These are phyloP conservation scores for Epizoanthus scotinus DNA, from an alignment of 92 coral and sea anemone genomes.

Conservation along the genomic window DNA sequence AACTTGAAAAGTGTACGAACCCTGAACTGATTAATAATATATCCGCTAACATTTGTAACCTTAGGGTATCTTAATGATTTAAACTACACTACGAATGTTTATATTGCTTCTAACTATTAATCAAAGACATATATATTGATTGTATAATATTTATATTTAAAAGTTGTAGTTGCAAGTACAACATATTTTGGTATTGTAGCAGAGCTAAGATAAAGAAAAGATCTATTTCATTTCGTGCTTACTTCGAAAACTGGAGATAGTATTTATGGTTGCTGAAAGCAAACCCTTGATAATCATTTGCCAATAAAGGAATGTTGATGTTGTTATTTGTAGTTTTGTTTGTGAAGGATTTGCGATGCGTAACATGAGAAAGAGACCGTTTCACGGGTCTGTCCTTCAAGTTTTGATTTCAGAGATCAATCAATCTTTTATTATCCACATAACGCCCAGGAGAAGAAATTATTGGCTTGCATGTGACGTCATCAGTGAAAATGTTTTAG, in stretches of 20 bases:
- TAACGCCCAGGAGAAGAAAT: too few species aligned
- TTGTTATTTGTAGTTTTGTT: not conserved
- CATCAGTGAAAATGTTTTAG: too few species aligned
- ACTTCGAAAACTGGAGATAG: not conserved
- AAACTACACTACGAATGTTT: not conserved
- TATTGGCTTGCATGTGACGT: too few species aligned
- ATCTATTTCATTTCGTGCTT: not conserved
- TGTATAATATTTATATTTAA: not conserved
- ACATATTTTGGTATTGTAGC: not conserved
- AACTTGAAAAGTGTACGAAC: too few species aligned
- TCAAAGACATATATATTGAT: not conserved
- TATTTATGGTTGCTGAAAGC: not conserved
- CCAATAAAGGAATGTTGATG: not conserved
- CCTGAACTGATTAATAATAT: too few species aligned
- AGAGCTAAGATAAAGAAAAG: not conserved
- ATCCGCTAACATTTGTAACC: too few species aligned
- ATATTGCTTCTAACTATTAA: not conserved
- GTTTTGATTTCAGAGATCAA: too few species aligned
- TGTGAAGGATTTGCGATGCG: too few species aligned
- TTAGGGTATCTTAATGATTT: not conserved
- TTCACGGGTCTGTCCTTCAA: too few species aligned
- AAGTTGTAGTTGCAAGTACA: conserved; percentile 2
- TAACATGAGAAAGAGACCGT: too few species aligned
- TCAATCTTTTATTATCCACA: too few species aligned
- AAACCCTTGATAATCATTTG: conserved; percentile 1